These are phyloP conservation scores for Trinorchestia longiramus DNA, from an alignment of 1,140 invertebrate genomes.

Conservation along the genomic window DNA sequence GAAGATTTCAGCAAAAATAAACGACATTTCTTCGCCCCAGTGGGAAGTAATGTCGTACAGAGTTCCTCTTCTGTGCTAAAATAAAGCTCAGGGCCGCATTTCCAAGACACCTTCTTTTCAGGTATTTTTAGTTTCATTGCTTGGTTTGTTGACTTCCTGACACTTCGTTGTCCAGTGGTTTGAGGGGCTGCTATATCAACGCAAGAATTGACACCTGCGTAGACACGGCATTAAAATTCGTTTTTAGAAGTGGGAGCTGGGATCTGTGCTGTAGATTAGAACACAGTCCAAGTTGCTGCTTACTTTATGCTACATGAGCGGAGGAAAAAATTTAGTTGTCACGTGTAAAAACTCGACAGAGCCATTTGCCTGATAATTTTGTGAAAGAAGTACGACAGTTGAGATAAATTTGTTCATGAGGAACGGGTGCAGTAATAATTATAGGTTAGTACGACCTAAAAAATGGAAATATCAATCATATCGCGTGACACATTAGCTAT, in stretches of 20 bases:
- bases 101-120: background rate
- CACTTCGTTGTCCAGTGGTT: background rate
- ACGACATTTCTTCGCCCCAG: too few species aligned
- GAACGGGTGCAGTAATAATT: background rate
- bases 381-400: background rate
- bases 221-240: background rate
- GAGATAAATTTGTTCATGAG: background rate
- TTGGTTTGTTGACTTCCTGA: background rate
- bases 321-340: background rate
- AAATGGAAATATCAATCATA: background rate
- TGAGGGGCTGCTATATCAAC: background rate
- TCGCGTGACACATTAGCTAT: background rate
- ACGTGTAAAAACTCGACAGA: background rate
- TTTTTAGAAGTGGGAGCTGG: background rate
- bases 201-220: background rate
- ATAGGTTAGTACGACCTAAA: background rate
- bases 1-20: too few species aligned
- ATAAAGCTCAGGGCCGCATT: background rate
- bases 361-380: background rate
- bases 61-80: too few species aligned
- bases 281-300: background rate
- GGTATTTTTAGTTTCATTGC: background rate
- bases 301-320: background rate
- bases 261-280: background rate
- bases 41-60: too few species aligned